Evolutionary conservation across 2,113 vertebrate genomes (phyloP).

Genomic region (Peromyscus californicus): DNA sequence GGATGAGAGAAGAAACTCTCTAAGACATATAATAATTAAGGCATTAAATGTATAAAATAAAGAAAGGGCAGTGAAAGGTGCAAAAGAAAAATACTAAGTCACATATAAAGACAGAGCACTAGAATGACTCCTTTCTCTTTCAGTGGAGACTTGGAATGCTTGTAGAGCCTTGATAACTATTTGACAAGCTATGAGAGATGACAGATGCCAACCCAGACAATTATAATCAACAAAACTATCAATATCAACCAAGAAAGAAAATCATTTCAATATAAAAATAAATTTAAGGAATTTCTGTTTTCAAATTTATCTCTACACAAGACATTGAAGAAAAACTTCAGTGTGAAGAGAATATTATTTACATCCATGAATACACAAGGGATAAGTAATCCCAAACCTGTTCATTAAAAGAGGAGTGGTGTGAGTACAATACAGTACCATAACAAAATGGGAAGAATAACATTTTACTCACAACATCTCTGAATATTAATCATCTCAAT

Average conservation of each 20-base stretch:
- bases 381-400: not conserved
- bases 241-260: not conserved
- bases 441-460: too few species aligned
- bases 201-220: not conserved
- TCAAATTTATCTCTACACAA: not conserved
- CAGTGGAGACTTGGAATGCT: not conserved
- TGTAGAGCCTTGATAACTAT: not conserved
- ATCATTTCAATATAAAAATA: not conserved
- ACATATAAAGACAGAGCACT: not conserved
- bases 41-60: not conserved
- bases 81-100: not conserved
- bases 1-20: not conserved
- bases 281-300: not conserved
- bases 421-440: not conserved
- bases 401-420: not conserved
- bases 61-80: not conserved
- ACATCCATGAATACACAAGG: not conserved
- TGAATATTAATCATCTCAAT: not conserved
- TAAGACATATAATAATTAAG: not conserved
- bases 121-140: not conserved
- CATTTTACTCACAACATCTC: too few species aligned
- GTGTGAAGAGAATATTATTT: not conserved
- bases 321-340: not conserved
- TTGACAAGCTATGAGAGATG: not conserved
- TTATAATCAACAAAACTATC: not conserved